Evolutionary conservation across 1,140 invertebrate genomes (phyloP).

Genomic region (Grapholita molesta): DNA sequence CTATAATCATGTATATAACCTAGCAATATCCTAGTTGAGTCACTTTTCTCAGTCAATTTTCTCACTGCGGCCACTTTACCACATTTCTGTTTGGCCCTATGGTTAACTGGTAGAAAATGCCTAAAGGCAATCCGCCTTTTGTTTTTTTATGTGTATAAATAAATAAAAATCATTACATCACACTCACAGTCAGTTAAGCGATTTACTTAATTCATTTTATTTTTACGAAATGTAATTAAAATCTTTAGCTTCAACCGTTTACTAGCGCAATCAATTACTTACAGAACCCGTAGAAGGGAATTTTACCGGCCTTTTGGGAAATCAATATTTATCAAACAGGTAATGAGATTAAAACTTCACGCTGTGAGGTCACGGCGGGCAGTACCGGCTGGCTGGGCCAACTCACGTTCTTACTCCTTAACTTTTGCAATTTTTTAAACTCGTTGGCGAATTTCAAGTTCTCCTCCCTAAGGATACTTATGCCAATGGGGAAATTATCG

Average conservation of each 20-base stretch:
- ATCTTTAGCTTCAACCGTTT: neutral
- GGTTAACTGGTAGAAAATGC: too few relatives aligned
- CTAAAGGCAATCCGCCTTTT: too few relatives aligned
- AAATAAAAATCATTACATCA: too few relatives aligned
- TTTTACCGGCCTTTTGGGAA: neutral
- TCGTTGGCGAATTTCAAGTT: neutral
- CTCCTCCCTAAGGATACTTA: neutral
- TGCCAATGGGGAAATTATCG: slow-evolving; percentile 48
- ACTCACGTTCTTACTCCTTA: neutral
- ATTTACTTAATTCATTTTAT: neutral
- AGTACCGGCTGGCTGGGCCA: neutral
- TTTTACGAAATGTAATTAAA: neutral
- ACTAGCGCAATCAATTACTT: neutral
- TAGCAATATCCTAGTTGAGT: too few relatives aligned
- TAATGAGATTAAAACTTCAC: slow-evolving; percentile 11
- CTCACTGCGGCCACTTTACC: too few relatives aligned
- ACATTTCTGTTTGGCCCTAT: too few relatives aligned
- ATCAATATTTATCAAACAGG: slow-evolving; percentile 11
- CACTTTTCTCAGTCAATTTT: too few relatives aligned
- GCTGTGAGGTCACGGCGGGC: neutral
- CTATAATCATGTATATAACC: too few relatives aligned
- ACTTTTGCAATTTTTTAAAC: neutral
- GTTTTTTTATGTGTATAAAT: too few relatives aligned
- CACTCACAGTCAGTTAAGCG: too few relatives aligned
- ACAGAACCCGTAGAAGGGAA: neutral